These are phyloP conservation scores for Hartigia nigra DNA, from an alignment of 2,888 invertebrate species.

Conservation along the genomic window DNA sequence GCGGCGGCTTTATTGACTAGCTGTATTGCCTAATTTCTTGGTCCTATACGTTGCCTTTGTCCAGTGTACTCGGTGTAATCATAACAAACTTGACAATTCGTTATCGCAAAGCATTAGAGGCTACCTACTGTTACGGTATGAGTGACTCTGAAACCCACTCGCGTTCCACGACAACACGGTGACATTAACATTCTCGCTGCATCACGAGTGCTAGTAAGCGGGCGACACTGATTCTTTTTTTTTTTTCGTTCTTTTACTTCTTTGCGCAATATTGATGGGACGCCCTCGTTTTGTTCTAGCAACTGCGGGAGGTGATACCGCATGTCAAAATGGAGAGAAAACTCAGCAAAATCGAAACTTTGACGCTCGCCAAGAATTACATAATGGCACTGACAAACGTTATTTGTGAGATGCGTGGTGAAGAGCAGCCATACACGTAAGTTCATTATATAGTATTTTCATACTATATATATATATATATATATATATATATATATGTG, in stretches of 20 bases:
- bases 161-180: neutral
- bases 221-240: neutral
- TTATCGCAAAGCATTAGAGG: neutral
- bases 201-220: neutral
- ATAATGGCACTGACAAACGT: conserved; percentile 85
- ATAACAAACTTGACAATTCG: neutral
- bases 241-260: neutral
- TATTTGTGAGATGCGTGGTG: conserved; percentile 81
- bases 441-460: conserved; percentile 38
- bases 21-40: neutral
- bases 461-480: conserved; percentile 15
- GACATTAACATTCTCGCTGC: neutral
- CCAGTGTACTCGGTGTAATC: neutral
- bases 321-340: conserved; percentile 83
- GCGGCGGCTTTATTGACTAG: neutral
- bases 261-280: neutral
- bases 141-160: neutral
- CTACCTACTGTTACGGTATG: neutral
- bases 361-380: conserved; percentile 84
- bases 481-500: neutral
- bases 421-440: conserved; percentile 76
- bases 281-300: conserved; percentile 66
- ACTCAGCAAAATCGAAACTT: conserved; percentile 83
- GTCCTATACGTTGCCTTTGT: neutral
- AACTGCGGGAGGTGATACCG: conserved; percentile 81